Base-by-base conservation (phyloP, 1,140 invertebrate species). In the Cherax quadricarinatus region DNA sequence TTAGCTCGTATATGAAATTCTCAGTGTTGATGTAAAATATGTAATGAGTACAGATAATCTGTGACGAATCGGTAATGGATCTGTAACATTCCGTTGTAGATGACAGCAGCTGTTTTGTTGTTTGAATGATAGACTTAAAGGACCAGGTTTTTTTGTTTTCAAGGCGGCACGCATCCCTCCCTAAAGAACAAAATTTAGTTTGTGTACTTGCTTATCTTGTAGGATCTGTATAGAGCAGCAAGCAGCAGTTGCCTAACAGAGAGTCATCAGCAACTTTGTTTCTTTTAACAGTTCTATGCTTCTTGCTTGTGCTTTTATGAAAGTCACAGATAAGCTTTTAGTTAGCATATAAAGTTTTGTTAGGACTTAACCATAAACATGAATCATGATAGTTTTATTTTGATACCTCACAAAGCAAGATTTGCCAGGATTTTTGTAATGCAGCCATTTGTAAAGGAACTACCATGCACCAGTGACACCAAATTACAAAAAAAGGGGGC, bases 351-450 rank as follows among this genome's bases (percentile, higher is more conserved):
- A 89, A 60, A 89, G 66, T 86, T 91, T 86, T 86, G 89, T 91
- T 91, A 91, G 87, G 82, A 89, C 88, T 82, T 81, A 84, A 88
- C 86, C 79, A 62, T 83, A 62, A 79, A 75, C 57, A 86, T 85
- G 82, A 91, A 91, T 86, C 90, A 86, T 91, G 84, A 91, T 91
- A 91, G 90, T 86, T 91, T 91, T 91, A 91, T 91, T 91, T 91
- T 91, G 90, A 91, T 91, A 91, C 90, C 90, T 91, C 85, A 90
- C 88, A 90, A 90, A 90, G 82, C 81, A 90, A 89, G 88, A 89
- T 85, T 86, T 81, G 90, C 90, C 85, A 81, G 90, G 90, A 91
- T 81, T 86, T 91, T 87, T 91, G 90, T 91, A 82, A 91, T 87
- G 90, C 90, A 91, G 90, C 83, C 87, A 70, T 89, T 89, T 89